Evolutionary conservation across 92 coral and sea anemone genomes (phyloP).

Genomic region (Epizoanthus rinbou): DNA sequence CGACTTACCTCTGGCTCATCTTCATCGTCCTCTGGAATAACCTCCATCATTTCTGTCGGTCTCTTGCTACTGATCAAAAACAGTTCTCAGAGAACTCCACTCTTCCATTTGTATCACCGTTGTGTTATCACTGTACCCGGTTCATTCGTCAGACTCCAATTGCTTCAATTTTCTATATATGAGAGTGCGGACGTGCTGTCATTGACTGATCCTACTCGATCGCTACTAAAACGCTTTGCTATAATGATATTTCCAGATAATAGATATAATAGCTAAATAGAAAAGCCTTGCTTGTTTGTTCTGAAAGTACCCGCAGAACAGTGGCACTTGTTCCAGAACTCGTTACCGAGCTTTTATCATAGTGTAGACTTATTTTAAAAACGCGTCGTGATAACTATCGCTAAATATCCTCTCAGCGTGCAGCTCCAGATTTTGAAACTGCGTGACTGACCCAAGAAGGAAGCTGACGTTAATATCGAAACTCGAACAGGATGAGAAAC

Average conservation of each 20-base stretch:
- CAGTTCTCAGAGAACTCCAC: not conserved
- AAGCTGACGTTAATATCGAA: too few relatives aligned
- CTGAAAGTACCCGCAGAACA: constrained; percentile 6
- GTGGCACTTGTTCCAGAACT: not conserved
- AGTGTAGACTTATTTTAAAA: not conserved
- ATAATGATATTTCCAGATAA: not conserved
- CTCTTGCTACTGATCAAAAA: not conserved
- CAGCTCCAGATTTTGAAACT: not conserved
- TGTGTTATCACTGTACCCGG: not conserved
- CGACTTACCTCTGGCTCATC: constrained; percentile 33
- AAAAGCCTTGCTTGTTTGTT: not conserved
- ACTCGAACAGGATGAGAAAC: not conserved
- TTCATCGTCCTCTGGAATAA: constrained; percentile 33
- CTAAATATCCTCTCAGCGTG: too few relatives aligned
- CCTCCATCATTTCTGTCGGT: constrained; percentile 28
- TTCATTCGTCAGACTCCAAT: not conserved
- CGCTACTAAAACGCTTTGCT: not conserved
- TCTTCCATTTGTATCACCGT: not conserved
- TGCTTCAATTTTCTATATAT: not conserved
- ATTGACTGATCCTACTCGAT: not conserved
- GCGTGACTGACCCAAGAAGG: not conserved
- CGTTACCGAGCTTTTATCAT: too few relatives aligned
- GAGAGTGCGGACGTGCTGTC: not conserved
- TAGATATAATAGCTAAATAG: not conserved
- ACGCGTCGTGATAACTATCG: not conserved